Percentiles rank a stretch among this genome's conserved stretches.
Evolutionary conservation across 2,113 vertebrate genomes (phyloP).

Genomic region (Regulus satrapa): DNA sequence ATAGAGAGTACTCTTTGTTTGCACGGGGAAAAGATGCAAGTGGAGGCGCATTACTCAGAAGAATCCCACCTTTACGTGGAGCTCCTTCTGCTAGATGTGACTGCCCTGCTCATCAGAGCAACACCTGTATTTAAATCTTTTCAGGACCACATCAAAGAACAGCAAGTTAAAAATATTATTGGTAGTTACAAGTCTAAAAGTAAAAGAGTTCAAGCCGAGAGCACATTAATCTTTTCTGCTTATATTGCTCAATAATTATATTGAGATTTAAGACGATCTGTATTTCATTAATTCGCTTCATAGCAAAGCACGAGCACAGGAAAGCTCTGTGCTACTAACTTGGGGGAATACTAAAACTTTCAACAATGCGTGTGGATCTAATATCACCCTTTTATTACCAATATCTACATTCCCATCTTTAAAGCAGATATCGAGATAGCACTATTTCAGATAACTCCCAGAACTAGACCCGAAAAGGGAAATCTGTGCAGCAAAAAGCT

Average conservation of each 20-base stretch:
- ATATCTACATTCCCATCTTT: not conserved
- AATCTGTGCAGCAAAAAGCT: not conserved
- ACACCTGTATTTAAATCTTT: not conserved
- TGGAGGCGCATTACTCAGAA: not conserved
- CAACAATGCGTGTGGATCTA: not conserved
- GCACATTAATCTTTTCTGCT: not conserved
- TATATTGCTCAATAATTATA: too few relatives aligned
- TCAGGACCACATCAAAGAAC: not conserved
- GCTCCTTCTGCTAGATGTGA: not conserved
- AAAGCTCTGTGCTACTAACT: not conserved
- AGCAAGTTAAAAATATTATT: not conserved
- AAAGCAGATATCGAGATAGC: not conserved
- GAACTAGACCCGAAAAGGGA: not conserved
- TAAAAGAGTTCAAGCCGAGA: not conserved
- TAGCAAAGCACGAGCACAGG: not conserved
- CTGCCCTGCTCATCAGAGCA: not conserved
- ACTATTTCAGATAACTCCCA: not conserved
- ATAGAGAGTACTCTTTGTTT: not conserved
- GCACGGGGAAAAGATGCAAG: not conserved
- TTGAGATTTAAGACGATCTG: fast-evolving
- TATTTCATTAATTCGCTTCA: not conserved
- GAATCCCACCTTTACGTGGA: not conserved
- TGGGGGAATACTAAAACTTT: not conserved
- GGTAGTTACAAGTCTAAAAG: not conserved
- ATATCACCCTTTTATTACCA: fast-evolving